These are phyloP conservation scores for Carlito syrichta DNA, from an alignment of 2,113 vertebrate genomes.

Conservation along the genomic window DNA sequence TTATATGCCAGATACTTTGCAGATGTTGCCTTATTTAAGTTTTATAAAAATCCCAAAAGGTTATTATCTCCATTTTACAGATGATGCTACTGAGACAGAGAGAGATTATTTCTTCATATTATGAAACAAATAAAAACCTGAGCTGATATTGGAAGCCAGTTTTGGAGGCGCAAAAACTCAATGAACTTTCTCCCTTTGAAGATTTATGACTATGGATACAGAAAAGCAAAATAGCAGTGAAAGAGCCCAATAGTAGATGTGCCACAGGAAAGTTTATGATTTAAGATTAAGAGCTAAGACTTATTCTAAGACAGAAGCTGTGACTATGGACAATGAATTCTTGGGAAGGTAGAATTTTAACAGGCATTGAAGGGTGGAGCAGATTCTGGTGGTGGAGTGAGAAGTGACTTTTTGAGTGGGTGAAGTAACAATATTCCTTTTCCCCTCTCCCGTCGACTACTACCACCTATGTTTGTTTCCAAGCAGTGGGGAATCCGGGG, in stretches of 20 bases:
- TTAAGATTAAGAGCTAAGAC: background rate
- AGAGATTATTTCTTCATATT: background rate
- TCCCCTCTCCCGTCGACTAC: background rate
- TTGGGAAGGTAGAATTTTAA: background rate
- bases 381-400: background rate
- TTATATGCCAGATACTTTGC: background rate
- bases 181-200: background rate
- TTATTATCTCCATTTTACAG: background rate
- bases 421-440: background rate
- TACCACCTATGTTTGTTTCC: background rate
- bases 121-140: background rate
- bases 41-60: background rate
- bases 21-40: background rate
- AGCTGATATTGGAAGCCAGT: background rate
- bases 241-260: background rate
- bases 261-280: background rate
- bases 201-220: background rate
- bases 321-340: background rate
- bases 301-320: background rate
- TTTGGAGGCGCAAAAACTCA: background rate
- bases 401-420: background rate
- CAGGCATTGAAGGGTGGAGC: background rate
- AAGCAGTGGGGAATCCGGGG: background rate
- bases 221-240: background rate
- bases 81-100: background rate